Evolutionary conservation across 2,797 vertebrate genomes (phyloP).

Genomic region (Jordanella pulchra): DNA sequence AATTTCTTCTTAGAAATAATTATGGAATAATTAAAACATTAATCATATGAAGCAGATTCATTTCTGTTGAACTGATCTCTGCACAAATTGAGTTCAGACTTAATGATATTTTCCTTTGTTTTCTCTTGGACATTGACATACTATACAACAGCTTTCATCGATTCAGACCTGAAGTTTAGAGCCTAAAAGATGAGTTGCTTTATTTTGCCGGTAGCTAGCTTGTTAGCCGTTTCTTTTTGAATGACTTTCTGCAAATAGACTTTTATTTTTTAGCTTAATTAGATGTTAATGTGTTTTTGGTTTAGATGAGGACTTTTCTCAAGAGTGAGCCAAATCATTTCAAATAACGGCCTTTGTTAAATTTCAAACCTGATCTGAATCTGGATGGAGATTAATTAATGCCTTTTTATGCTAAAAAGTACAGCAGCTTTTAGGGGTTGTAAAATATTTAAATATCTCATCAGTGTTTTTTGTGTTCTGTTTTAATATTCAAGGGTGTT

Average conservation of each 20-base stretch:
- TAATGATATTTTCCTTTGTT: constrained; percentile 33
- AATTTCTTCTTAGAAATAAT: constrained; percentile 10
- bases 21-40: constrained; percentile 3
- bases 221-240: background rate
- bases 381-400: background rate
- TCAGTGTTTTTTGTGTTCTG: background rate
- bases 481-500: background rate
- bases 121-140: constrained; percentile 23
- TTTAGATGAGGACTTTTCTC: background rate
- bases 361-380: background rate
- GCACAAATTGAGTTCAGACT: constrained; percentile 30
- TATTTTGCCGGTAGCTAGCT: background rate
- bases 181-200: background rate
- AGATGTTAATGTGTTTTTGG: background rate
- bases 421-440: background rate
- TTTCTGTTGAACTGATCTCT: constrained; percentile 12
- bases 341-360: background rate
- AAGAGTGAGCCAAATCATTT: background rate
- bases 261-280: background rate
- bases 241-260: background rate
- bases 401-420: background rate
- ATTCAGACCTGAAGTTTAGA: constrained; percentile 4
- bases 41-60: constrained; percentile 26
- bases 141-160: background rate
- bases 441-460: background rate